Conservation (phyloP, 92 coral and sea anemone genomes). For the Bergia sp. region DNA sequence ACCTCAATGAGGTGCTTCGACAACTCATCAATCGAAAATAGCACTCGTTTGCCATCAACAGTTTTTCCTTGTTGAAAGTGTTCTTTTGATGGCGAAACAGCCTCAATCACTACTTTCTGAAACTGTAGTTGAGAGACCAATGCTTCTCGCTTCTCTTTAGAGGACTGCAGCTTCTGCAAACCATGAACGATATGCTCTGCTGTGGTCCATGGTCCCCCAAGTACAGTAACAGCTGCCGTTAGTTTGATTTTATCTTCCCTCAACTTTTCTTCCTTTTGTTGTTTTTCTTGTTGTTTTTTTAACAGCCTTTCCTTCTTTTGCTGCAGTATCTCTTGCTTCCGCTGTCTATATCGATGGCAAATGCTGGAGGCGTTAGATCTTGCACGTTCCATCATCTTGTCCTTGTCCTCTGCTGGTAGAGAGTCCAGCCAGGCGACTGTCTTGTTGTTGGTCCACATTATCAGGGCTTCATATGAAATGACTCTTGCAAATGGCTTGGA, state of each 20-base stretch:
- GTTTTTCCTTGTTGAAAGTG: conserved; percentile 56
- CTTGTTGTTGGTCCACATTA: conserved; percentile 59
- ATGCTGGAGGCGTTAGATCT: conserved; percentile 7
- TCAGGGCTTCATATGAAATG: conserved; percentile 50
- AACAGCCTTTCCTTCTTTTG: conserved; percentile 49
- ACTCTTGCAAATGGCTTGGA: conserved; percentile 53
- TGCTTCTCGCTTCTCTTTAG: conserved; percentile 41
- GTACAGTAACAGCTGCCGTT: conserved; percentile 19
- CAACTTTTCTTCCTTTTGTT: conserved; percentile 44
- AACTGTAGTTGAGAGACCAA: conserved; percentile 37
- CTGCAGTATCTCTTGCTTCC: conserved; percentile 44
- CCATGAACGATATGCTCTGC: conserved; percentile 37
- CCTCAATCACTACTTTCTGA: conserved; percentile 47
- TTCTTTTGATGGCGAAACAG: conserved; percentile 42
- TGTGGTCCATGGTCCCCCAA: conserved; percentile 48
- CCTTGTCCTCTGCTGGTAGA: conserved; percentile 44
- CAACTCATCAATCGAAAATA: conserved; percentile 42
- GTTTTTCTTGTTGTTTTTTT: conserved; percentile 36
- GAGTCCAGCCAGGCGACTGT: conserved; percentile 47
- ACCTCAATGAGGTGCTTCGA: conserved; percentile 35
- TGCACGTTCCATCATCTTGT: conserved; percentile 39
- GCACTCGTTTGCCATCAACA: conserved; percentile 34
- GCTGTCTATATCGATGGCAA: conserved; percentile 28
- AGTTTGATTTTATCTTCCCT: conserved; percentile 41
- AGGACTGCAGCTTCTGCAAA: conserved; percentile 36